Evolutionary conservation across 2,888 invertebrate genomes (phyloP).

Genomic region (Tryphoninae sp.): DNA sequence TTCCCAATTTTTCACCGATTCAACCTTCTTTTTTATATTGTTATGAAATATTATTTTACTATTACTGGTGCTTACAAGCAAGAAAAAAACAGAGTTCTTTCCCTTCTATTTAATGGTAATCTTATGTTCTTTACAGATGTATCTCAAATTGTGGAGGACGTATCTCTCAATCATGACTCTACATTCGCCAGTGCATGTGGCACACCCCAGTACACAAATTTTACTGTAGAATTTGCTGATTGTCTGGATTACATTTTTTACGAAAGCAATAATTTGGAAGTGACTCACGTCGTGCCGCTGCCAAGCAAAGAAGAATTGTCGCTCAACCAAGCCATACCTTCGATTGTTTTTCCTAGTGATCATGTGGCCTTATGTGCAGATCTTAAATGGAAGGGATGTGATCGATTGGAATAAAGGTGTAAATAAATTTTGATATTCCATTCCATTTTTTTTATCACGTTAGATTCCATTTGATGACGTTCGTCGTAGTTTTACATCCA

Average conservation of each 20-base stretch:
- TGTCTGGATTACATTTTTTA: constrained; percentile 97
- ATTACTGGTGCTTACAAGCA: not conserved
- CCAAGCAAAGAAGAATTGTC: constrained; percentile 90
- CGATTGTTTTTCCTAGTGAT: constrained; percentile 95
- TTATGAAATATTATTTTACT: too few species aligned
- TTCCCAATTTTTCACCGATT: not conserved
- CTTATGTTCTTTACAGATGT: constrained; percentile 82
- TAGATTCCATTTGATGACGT: constrained; percentile 59
- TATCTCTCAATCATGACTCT: constrained; percentile 86
- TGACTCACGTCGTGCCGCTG: constrained; percentile 89
- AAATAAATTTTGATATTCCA: constrained; percentile 49
- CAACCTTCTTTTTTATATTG: too few species aligned
- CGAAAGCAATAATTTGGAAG: constrained; percentile 85
- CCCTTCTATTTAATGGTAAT: constrained; percentile 20
- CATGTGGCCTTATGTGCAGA: constrained; percentile 95
- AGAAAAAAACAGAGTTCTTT: constrained; percentile 36
- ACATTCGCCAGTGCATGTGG: constrained; percentile 91
- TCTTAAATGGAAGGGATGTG: constrained; percentile 83
- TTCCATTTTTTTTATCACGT: constrained; percentile 51
- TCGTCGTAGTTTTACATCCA: constrained; percentile 64
- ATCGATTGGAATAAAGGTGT: constrained; percentile 38
- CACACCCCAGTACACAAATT: constrained; percentile 92
- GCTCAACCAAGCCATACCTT: constrained; percentile 91
- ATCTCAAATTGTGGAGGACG: constrained; percentile 85
- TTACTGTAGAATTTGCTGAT: constrained; percentile 90